Evolutionary conservation across 1,140 invertebrate species (phyloP), one percentile per base, ranked within the genome.

Genomic region (Archivesica marissinica): DNA sequence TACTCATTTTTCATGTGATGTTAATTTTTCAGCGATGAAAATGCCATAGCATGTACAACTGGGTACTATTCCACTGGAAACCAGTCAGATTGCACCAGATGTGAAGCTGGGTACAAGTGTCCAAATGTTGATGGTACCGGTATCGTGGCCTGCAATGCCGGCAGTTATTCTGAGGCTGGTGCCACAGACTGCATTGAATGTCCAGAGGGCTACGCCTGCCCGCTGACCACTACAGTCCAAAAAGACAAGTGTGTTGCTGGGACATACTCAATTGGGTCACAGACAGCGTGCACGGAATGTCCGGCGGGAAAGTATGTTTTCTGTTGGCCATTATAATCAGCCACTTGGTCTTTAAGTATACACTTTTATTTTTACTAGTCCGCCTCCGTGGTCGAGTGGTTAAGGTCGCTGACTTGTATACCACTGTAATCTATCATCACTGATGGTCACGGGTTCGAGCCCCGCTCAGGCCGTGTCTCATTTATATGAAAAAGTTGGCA

Each of bases 141-240:
- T 15, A 91, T 87, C 38, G 54, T 41, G 0, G 66, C 75, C 30
- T 92, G 91, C 86, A 33, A 41, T 2, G 41, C 90, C 6, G 91
- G 91, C 17, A 79, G 77, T 9, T 91, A 86, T 72, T 87, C 89
- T 3, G 23, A 82, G 17, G 88, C 80, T 17, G 86, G 87, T 0
- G 83, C 87, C 3, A 86, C 87, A 7, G 59, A 74, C 28, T 92
- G 91, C 68, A 90, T 82, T 20, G 47, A 86, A 33, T 92, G 91
- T 75, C 91, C 90, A 15, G 61, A 87, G 25, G 91, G 91, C 0
- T 89, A 85, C 41, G 89, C 86, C 11, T 92, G 91, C 75, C 89
- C 91, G 11, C n/a, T 52, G 11, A 86, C 90, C 2, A 86, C 87
- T 50, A 76, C 79, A 6, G 87, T 56, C 38, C 33, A 82, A 20